Base-by-base conservation (phyloP, 2,888 invertebrate species). In the Cheilosia scutellata region DNA sequence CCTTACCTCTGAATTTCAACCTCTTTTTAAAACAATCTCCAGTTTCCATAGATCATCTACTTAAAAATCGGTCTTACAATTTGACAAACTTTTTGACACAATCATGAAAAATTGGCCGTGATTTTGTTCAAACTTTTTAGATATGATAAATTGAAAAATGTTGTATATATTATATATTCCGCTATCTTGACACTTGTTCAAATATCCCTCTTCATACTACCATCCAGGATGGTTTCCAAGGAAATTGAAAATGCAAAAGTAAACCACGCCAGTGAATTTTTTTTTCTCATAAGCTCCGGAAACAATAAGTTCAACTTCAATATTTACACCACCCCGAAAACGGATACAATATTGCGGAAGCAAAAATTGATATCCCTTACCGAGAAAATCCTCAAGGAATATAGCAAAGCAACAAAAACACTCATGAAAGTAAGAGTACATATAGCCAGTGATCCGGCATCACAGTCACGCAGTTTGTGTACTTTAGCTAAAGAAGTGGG, bases 301-400 rank as follows among this genome's bases (percentile, higher is more conserved):
- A 63, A 55, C 63, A 74, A 74, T 63, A 75, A 65, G 47, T 75
- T 75, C 47, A 75, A 75, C 47, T 65, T 65, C 75, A 75, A 75
- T 75, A 75, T 75, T 75, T 55, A 65, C 37, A 27, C 47, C 55
- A 57, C 47, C 44, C 25, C 63, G 55, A 57, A 51, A 47, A 65
- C 63, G 37, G 33, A 75, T 63, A 27, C 57, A 37, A 57, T 49
- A 65, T 65, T 65, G 55, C 65, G 51, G 57, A 75, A 65, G 75
- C 7, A 31, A 37, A 42, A 47, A 57, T 75, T 63, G 74, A 55
- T 75, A 65, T 63, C 53, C 42, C 42, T 55, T 16, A 25, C 33
- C n/a, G 5, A n/a, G 37, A 71, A 71, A 63, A 47, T 63, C 63
- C 70, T 7, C 29, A 47, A 63, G 62, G 44, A 31, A 40, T 51